A percentile compares a stretch with the other conserved stretches of the same genome.
Evolutionary conservation across 2,888 invertebrate genomes (phyloP).

Genomic region (Sceliomorpha sp.): DNA sequence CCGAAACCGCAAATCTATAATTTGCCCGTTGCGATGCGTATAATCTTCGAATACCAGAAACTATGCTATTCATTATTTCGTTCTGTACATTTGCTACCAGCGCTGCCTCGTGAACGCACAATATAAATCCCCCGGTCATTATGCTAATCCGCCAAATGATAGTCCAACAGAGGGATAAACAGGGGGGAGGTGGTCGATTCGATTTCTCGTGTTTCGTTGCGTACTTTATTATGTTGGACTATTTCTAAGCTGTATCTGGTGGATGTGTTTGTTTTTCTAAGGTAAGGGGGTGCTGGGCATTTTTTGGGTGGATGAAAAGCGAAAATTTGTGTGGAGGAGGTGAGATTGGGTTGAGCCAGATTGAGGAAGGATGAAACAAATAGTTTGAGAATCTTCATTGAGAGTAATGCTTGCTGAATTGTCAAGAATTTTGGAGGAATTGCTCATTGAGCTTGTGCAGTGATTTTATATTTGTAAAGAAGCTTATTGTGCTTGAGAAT

Average conservation of each 20-base stretch:
- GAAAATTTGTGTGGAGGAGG: too few relatives aligned
- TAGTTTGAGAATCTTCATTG: too few relatives aligned
- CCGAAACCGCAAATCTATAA: slow-evolving; percentile 76
- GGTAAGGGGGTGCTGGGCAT: too few relatives aligned
- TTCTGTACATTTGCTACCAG: slow-evolving; percentile 79
- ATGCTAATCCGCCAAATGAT: slow-evolving; percentile 79
- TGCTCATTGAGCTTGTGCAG: too few relatives aligned
- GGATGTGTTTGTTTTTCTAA: too few relatives aligned
- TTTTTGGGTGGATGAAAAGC: too few relatives aligned
- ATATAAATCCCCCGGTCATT: slow-evolving; percentile 78
- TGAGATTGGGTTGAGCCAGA: too few relatives aligned
- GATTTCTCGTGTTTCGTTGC: slow-evolving; percentile 52
- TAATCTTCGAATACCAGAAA: slow-evolving; percentile 80
- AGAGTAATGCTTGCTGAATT: too few relatives aligned
- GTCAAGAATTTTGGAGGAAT: too few relatives aligned
- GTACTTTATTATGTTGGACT: slow-evolving; percentile 44
- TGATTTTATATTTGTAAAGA: too few relatives aligned
- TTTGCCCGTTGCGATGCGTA: slow-evolving; percentile 76
- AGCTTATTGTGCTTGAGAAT: too few relatives aligned
- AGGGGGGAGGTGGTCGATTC: slow-evolving; percentile 57
- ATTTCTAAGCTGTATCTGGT: slow-evolving; percentile 49
- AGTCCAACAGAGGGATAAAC: slow-evolving; percentile 63
- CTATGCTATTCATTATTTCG: slow-evolving; percentile 80
- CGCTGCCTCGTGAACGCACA: slow-evolving; percentile 62
- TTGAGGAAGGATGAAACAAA: too few relatives aligned